phyloP scores from a whole-genome alignment of 2,113 vertebrate genomes.

The Origma solitaria region DNA sequence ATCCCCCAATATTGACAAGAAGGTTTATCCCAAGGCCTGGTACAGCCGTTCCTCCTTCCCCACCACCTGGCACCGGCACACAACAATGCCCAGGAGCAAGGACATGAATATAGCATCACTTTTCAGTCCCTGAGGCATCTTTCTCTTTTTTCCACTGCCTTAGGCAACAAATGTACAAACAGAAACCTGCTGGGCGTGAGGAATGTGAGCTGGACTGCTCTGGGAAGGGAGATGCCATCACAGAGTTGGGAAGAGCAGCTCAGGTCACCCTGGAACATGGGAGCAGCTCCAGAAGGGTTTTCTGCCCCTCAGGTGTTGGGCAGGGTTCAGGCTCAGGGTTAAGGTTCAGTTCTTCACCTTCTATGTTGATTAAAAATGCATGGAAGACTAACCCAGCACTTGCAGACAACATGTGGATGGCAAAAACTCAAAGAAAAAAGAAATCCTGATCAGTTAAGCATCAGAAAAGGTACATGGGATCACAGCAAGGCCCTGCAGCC shows the following conservation, averaged over 20 bases:
- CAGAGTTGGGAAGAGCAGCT: background rate
- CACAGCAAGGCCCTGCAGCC: background rate
- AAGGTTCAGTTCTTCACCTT: background rate
- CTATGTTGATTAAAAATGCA: background rate
- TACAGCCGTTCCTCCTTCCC: background rate
- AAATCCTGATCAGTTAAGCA: background rate
- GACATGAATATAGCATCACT: background rate
- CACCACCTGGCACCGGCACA: accelerated
- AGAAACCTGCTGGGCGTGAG: background rate
- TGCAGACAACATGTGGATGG: background rate
- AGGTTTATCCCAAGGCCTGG: background rate
- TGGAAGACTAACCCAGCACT: background rate
- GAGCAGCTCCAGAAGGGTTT: background rate
- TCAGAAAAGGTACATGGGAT: background rate
- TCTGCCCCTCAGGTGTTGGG: background rate
- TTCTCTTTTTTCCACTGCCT: background rate
- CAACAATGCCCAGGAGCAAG: background rate
- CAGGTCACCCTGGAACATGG: background rate
- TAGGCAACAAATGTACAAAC: background rate
- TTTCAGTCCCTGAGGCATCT: background rate
- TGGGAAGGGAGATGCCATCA: background rate
- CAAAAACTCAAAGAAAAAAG: background rate
- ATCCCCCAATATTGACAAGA: background rate
- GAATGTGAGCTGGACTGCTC: background rate
- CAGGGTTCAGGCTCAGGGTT: background rate